Evolutionary conservation across 1,140 invertebrate genomes (phyloP).

Genomic region (Drosophila serrata): DNA sequence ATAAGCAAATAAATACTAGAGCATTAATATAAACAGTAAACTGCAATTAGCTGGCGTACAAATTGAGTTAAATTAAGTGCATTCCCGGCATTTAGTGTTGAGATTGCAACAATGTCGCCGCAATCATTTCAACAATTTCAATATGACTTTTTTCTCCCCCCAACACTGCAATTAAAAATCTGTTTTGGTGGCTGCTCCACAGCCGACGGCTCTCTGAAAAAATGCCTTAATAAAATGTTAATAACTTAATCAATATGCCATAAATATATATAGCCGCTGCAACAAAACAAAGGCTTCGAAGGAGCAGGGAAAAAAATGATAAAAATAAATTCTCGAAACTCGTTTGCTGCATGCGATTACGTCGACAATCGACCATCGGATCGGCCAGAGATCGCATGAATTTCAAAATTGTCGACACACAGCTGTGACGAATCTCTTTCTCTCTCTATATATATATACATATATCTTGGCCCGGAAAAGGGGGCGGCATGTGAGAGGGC

Average conservation of each 20-base stretch:
- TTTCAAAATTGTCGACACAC: conserved; percentile 77
- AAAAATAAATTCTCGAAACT: conserved; percentile 82
- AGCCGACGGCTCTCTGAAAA: conserved; percentile 65
- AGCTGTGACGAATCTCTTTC: conserved; percentile 74
- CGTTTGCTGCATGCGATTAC: conserved; percentile 82
- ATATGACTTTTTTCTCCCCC: conserved; percentile 28
- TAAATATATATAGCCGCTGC: conserved; percentile 73
- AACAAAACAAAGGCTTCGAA: conserved; percentile 59
- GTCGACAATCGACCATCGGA: conserved; percentile 45
- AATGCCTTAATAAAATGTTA: conserved; percentile 83
- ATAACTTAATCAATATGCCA: conserved; percentile 84
- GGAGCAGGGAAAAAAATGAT: conserved; percentile 66
- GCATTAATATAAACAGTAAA: neutral
- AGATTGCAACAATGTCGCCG: conserved; percentile 37
- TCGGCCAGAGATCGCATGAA: conserved; percentile 64
- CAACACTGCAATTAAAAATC: conserved; percentile 59
- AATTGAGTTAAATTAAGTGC: conserved; percentile 70
- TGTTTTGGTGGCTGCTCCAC: conserved; percentile 68
- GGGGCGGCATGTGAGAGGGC: conserved; percentile 50
- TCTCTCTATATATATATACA: neutral
- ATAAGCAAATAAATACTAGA: conserved; percentile 6
- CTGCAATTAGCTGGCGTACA: conserved; percentile 60
- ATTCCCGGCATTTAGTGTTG: conserved; percentile 60
- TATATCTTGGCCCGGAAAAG: conserved; percentile 13
- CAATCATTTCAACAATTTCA: conserved; percentile 61